Base-by-base conservation (phyloP, 2,113 vertebrate species). In the Cisticola juncidis region DNA sequence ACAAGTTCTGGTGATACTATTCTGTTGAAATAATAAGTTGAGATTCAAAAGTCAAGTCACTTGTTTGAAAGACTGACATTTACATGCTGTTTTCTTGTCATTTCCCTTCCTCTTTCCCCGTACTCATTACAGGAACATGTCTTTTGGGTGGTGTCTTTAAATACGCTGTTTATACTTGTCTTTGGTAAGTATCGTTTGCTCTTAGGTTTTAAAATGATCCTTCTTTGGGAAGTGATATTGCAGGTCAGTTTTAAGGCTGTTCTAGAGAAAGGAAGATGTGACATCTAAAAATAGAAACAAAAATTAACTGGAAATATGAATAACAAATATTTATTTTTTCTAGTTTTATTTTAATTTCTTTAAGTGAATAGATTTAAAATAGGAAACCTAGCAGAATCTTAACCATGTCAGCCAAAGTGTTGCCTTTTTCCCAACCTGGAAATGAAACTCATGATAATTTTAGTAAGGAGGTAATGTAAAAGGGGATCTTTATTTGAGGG, bases 111-210 rank as follows among this genome's bases (percentile, higher is more conserved):
- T 91, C 50, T 96, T 40, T 74, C 12, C 33, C 53, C 14, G 1
- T 69, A 36, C 42, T 60, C 48, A 33, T 72, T 3, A 2, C 93
- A 99, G 99, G 99, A 99, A 58, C 99, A 99, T 90, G 99, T 99
- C 81, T 99, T 99, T 97, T 99, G 99, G 99, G 99, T 99, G 94
- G 99, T 99, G 77, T 99, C 99, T 91, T 98, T 99, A 92, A 99
- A 99, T 95, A 99, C 99, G 2, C 97, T 99, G 65, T 99, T 99
- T 97, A 99, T 99, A 96, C 98, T 99, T 90, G 99, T 99, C 40
- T 99, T 99, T 97, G 99, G 99, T 99, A 97, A 98, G 99, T 97
- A 71, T 60, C 7, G 6, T 76, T 94, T 96, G 45, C 18, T 87
- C 3, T 60, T 56, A 42, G 23, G 53, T 77, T 91, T 88, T 36